Percentiles rank a stretch among this genome's conserved stretches.
Evolutionary conservation across 1,140 invertebrate genomes (phyloP).

Genomic region (Drosophila rufa): DNA sequence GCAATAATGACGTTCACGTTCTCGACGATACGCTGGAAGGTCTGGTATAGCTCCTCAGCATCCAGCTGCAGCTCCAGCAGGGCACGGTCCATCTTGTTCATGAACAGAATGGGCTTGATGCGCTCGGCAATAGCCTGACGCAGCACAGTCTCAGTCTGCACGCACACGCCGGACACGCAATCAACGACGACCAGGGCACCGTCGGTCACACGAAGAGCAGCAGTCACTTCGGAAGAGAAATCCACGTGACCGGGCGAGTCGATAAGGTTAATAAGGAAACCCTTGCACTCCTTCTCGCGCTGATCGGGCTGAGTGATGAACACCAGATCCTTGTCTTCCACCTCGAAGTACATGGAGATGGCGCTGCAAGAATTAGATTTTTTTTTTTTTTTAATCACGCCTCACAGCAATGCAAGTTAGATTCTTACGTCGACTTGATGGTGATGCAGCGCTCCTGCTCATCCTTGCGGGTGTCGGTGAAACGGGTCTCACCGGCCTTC

Average conservation of each 20-base stretch:
- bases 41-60: slow-evolving; percentile 99
- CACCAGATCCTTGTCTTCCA: slow-evolving; percentile 95
- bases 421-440: slow-evolving; percentile 99
- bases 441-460: slow-evolving; percentile 99
- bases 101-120: slow-evolving; percentile 99
- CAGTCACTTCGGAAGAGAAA: slow-evolving; percentile 99
- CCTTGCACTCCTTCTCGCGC: slow-evolving; percentile 94
- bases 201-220: slow-evolving; percentile 99
- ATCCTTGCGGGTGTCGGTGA: slow-evolving; percentile 99
- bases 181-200: slow-evolving; percentile 99
- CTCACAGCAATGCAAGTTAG: not conserved
- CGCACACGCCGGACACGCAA: slow-evolving; percentile 99
- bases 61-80: slow-evolving; percentile 97
- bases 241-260: slow-evolving; percentile 99
- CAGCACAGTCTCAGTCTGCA: slow-evolving; percentile 99
- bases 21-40: slow-evolving; percentile 99
- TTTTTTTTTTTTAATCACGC: not conserved
- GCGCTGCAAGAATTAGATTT: slow-evolving; percentile 88
- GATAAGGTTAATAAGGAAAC: slow-evolving; percentile 99
- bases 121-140: slow-evolving; percentile 99
- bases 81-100: slow-evolving; percentile 99
- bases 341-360: slow-evolving; percentile 99
- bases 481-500: slow-evolving; percentile 99
- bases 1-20: slow-evolving; percentile 99
- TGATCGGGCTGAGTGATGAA: slow-evolving; percentile 96